These are phyloP conservation scores for Frankliniella fusca DNA, from an alignment of 2,888 invertebrate genomes.

Conservation along the genomic window DNA sequence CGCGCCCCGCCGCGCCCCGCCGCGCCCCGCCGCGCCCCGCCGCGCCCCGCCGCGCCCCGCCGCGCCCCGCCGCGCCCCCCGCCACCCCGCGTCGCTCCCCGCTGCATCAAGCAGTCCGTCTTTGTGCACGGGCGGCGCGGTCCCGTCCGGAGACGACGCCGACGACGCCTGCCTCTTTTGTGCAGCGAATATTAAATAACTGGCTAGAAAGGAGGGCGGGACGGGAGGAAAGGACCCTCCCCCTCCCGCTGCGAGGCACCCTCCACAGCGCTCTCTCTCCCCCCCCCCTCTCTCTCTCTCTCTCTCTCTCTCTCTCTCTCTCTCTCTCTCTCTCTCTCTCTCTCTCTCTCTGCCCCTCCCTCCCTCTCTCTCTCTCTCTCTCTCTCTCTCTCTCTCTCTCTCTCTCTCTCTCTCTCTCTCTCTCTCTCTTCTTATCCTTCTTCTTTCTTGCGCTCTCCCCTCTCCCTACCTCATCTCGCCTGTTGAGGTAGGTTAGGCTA, in stretches of 20 bases:
- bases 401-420: conserved; percentile 18
- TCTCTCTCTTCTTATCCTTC: conserved; percentile 30
- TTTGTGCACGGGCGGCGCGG: no score
- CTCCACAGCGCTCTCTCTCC: background rate
- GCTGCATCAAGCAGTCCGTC: no score
- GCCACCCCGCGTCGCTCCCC: no score
- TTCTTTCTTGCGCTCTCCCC: conserved; percentile 29
- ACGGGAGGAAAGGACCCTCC: background rate
- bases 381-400: background rate
- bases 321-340: conserved; percentile 24
- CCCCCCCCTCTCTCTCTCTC: conserved; percentile 8
- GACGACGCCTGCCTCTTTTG: background rate
- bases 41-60: no score
- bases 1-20: no score
- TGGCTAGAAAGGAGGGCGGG: background rate
- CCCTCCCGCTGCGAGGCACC: background rate
- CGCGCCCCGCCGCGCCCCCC: no score
- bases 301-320: conserved; percentile 24
- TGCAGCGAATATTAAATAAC: background rate
- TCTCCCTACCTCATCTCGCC: no score
- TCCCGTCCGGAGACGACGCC: background rate
- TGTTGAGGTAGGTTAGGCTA: background rate
- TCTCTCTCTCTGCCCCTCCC: background rate
- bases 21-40: no score
- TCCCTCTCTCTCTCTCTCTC: background rate